Evolutionary conservation across 2,113 vertebrate species (phyloP), one percentile per base, ranked within the genome.

Genomic region (Daubentonia madagascariensis): DNA sequence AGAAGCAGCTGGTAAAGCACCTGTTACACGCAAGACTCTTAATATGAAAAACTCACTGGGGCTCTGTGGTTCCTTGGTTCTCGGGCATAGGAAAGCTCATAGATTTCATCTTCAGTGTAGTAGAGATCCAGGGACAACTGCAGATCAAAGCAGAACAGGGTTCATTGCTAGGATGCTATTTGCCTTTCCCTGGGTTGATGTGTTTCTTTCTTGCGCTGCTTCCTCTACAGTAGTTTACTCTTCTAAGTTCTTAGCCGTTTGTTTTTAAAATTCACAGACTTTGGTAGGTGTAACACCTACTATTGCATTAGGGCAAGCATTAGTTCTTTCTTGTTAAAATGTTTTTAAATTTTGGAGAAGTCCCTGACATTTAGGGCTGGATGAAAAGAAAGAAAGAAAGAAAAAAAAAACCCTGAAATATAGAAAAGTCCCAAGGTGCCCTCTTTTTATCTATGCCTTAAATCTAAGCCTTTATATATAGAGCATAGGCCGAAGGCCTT

Each of bases 31-130:
- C 0, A 0, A 45, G 48, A 48, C 16, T 83, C 20, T 57, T 40
- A 37, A n/a, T 5, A 35, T 35, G 79, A 94, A 63, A 84, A 40
- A 97, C 99, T 99, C 98, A 99, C 99, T 0, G 99, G 99, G 86
- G 99, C 99, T 98, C 98, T 99, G 96, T 99, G 99, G 98, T 99
- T 99, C 98, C 99, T 99, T 85, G 99, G 99, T 83, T 99, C 99
- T 83, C 99, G 99, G 88, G 99, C 99, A 37, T 99, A 99, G 0
- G 99, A 99, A 93, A 99, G 99, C 96, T 99, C 99, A 61, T 99
- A 99, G 98, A 99, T 99, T 98, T 99, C 99, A 96, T 99, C 99
- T 98, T 99, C 99, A 0, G 99, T 99, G 98, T 99, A 99, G 98
- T 99, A 99, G 75, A 99, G 99, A 97, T 99, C 99, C 97, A 99